Conservation (phyloP, 1,140 invertebrate species). For the Mactra quadrangularis region DNA sequence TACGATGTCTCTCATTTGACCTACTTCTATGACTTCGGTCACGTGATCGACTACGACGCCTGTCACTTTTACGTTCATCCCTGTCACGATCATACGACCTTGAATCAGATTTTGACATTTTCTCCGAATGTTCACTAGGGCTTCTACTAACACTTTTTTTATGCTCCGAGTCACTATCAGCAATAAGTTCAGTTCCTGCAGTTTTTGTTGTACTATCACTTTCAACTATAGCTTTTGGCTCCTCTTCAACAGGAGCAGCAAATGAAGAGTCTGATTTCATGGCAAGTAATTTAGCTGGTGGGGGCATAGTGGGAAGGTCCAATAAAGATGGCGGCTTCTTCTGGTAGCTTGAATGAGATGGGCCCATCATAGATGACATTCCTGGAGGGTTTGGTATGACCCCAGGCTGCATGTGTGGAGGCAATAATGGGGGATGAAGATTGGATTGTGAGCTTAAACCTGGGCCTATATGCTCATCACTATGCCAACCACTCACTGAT, state of each 20-base stretch:
- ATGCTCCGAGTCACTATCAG: too few species aligned
- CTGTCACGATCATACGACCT: neutral
- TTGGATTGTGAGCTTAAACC: conserved; percentile 15
- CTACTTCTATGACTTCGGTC: conserved; percentile 7
- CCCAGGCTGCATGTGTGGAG: conserved; percentile 28
- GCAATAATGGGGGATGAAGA: neutral
- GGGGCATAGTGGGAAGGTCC: conserved; percentile 8
- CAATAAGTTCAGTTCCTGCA: too few species aligned
- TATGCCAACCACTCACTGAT: conserved; percentile 9
- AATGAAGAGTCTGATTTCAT: neutral
- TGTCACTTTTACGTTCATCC: conserved; percentile 1
- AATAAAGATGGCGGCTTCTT: conserved; percentile 26
- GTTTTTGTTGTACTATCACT: too few species aligned
- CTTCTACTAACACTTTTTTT: neutral
- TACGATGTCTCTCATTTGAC: neutral
- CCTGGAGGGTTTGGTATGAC: neutral
- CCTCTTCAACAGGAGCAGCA: too few species aligned
- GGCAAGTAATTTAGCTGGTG: neutral
- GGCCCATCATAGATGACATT: neutral
- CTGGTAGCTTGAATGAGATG: neutral
- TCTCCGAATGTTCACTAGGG: neutral
- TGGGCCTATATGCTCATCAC: neutral
- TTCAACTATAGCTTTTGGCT: too few species aligned
- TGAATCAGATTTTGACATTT: neutral
- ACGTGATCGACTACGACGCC: neutral